Base-by-base conservation (phyloP, 2,113 vertebrate species). In the Arvicanthis niloticus region DNA sequence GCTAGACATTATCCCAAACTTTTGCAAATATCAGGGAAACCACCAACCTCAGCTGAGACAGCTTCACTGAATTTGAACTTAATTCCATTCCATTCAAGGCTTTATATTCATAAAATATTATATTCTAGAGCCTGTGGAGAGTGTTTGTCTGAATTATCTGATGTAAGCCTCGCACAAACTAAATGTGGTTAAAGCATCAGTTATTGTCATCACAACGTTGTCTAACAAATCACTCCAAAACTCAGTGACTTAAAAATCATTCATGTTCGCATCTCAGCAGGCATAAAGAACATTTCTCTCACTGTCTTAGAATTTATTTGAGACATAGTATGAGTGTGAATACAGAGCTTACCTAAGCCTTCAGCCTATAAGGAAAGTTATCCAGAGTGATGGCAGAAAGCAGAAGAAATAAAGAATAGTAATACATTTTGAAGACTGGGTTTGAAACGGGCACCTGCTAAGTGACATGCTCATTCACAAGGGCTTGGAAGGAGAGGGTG, bases 21-120 rank as follows among this genome's bases (percentile, higher is more conserved):
- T 78, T 77, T 40, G 91, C 26, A 96, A 82, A 76, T 88, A 88
- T 60, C 45, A 91, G 26, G 90, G 76, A 85, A 78, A 67, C 31
- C 65, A 51, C 37, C 89, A 91, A 73, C 29, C 5, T 91, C n/a
- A 68, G 24, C 58, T 56, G 34, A 48, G 51, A 88, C 17, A 73
- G 37, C 37, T 11, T 90, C 45, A 65, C 0, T 72, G 78, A 85
- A 42, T 37, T 85, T 72, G 70, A 85, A n/a, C 40, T 85, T 95
- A 72, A 72, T 87, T 56, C 56, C 40, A 42, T 48, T 45, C 15
- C 7, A 31, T 42, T 31, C 31, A 12, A 85, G 15, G 29, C 40
- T 31, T 67, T 68, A 68, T 68, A 16, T 68, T 68, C 67, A 37
- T 68, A 37, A 68, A 45, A 13, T 31, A 81, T 89, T 78, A 78